Percentiles rank a stretch among this genome's conserved stretches.
phyloP scores from a whole-genome alignment of 2,797 vertebrate species.

The Enteromius viviparus region DNA sequence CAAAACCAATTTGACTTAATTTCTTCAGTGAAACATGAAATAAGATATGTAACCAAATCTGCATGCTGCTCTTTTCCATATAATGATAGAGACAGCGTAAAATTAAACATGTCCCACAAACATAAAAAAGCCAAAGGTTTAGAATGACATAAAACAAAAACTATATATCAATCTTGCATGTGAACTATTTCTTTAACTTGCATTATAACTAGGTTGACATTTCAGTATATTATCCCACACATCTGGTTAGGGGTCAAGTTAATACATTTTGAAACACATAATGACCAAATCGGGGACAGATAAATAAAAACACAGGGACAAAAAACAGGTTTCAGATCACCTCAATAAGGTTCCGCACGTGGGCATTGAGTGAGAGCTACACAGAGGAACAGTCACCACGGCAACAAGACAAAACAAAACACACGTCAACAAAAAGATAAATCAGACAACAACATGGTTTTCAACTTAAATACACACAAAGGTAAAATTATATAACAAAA shows the following conservation, averaged over 20 bases:
- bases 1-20: neutral
- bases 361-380: constrained; percentile 86
- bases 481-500: constrained; percentile 45
- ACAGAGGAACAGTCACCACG: constrained; percentile 72
- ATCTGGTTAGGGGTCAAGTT: constrained; percentile 7
- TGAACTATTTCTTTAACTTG: neutral
- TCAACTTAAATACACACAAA: constrained; percentile 59
- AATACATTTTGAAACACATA: constrained; percentile 1
- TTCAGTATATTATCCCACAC: constrained; percentile 1
- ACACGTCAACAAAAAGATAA: constrained; percentile 62
- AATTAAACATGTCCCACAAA: neutral
- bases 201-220: neutral
- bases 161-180: neutral
- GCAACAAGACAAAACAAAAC: constrained; percentile 57
- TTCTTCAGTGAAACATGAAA: constrained; percentile 3
- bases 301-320: constrained; percentile 53
- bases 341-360: constrained; percentile 88
- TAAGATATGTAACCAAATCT: neutral
- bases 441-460: constrained; percentile 63
- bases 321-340: constrained; percentile 78
- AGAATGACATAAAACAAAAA: neutral
- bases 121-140: neutral
- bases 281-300: constrained; percentile 38
- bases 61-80: neutral
- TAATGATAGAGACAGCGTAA: neutral